These are phyloP conservation scores for Mycalesis mineus DNA, from an alignment of 2,888 invertebrate species.

Conservation along the genomic window DNA sequence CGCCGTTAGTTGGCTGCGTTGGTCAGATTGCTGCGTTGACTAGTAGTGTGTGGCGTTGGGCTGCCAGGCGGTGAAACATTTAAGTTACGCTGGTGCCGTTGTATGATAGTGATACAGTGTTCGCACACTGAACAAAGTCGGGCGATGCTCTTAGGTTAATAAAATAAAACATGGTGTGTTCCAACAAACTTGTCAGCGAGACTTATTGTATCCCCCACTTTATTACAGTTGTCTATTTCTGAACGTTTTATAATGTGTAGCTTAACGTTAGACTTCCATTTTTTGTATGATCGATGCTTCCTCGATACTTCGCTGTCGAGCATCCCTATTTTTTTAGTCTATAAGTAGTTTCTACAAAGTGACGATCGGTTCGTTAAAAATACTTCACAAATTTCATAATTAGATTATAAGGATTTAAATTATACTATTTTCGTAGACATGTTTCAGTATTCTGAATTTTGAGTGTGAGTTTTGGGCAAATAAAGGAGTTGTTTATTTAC, in stretches of 20 bases:
- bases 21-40: background rate
- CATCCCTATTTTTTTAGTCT: slow-evolving; percentile 40
- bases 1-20: no score
- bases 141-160: slow-evolving; percentile 60
- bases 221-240: slow-evolving; percentile 27
- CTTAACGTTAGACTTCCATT: slow-evolving; percentile 47
- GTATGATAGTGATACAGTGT: slow-evolving; percentile 35
- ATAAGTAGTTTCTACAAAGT: slow-evolving; percentile 59
- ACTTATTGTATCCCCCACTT: slow-evolving; percentile 39
- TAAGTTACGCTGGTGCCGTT: slow-evolving; percentile 26
- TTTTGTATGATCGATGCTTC: slow-evolving; percentile 8
- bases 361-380: slow-evolving; percentile 36
- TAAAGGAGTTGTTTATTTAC: background rate
- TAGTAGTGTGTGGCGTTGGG: slow-evolving; percentile 8
- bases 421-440: slow-evolving; percentile 9
- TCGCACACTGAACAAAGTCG: slow-evolving; percentile 56
- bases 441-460: slow-evolving; percentile 19
- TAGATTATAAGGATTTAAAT: slow-evolving; percentile 40
- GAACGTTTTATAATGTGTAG: slow-evolving; percentile 40
- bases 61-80: slow-evolving; percentile 14
- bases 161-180: slow-evolving; percentile 59
- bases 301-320: slow-evolving; percentile 40
- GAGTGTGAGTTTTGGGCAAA: background rate
- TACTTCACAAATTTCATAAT: slow-evolving; percentile 45
- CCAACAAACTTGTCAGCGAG: slow-evolving; percentile 73